Evolutionary conservation across 2,888 invertebrate genomes (phyloP), one percentile per base, ranked within the genome.

Genomic region (Melanostoma mellinum): DNA sequence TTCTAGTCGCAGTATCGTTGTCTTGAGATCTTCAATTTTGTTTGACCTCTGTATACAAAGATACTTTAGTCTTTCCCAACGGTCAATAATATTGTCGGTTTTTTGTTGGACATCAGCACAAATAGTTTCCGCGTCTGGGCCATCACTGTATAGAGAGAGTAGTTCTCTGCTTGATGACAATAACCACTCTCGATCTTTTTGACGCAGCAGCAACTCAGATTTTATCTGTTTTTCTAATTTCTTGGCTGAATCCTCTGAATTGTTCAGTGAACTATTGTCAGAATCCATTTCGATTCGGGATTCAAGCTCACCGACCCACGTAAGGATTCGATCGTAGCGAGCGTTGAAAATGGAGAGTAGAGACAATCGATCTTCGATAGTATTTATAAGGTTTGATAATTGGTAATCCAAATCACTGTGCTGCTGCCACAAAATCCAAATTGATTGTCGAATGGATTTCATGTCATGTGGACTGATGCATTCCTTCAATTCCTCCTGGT

Each of bases 381-480:
- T 93, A 87, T 95, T 95, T 10, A 94, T 94, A 6, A 96, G 92
- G 50, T 94, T 93, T 0, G 95, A 93, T 0, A 97, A 91, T 88
- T 96, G 95, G 87, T 96, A 95, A 87, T 96, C 96, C 2, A 97
- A 90, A 86, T 97, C 97, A 0, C 94, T 94, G 86, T 96, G 95
- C 87, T 96, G 96, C 88, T 97, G 96, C 90, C 94, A 93, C 67
- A 97, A 90, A 79, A 96, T 93, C 94, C 96, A 95, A 84, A 95
- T 93, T 86, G 94, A 93, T 89, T 97, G 97, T 86, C 94, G 94
- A 58, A 97, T 94, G 9, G 94, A 92, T 89, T 97, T 95, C 91
- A 96, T 95, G 88, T 97, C 97, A 56, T 94, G 94, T 0, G 97
- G 96, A 89, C 96, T 96, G 4, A 97, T 92, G 87, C 96, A 96